Evolutionary conservation across 2,888 invertebrate genomes (phyloP), one percentile per base, ranked within the genome.

Genomic region (Ophion ventricosus): DNA sequence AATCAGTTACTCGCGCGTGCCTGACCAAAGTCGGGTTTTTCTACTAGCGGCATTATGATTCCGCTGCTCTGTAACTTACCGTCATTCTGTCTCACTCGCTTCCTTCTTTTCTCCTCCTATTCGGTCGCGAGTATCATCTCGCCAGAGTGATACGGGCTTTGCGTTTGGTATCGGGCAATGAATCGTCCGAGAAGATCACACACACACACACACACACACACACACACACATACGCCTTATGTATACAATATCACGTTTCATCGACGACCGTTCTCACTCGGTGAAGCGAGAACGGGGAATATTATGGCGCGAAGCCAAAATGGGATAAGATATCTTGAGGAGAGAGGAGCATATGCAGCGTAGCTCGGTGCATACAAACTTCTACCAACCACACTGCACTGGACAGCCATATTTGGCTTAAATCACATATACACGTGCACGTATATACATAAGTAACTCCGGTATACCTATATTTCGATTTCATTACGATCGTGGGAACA

Each of bases 291-390:
- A 76, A 76, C 78, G 43, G 57, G 11, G 57, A 80, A 80, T 64
- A 72, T 72, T 64, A 73, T 84, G 84, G 84, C 82, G 73, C 57
- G 72, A 73, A 80, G 82, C 84, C 84, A 84, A 79, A 82, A 84
- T 54, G 72, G 84, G 81, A 80, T 84, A 84, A 82, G 82, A 84
- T 84, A 84, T 84, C 84, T 79, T 75, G 79, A 84, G 84, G 80
- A 80, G 66, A 72, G 75, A n/a, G 11, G 23, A 67, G 66, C 83
- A 81, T 78, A 84, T 81, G 81, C 75, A 63, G 70, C 43, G 20
- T 20, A 54, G 61, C 40, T 43, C 61, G 57, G 56, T 57, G 56
- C 67, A 73, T 73, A 69, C 59, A 23, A 66, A 75, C 23, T 26
- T 54, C 64, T 25, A 35, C 56, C 25, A 64, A 49, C 49, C 70